phyloP scores from a whole-genome alignment of 2,888 invertebrate species.

The Synergus japonicus region DNA sequence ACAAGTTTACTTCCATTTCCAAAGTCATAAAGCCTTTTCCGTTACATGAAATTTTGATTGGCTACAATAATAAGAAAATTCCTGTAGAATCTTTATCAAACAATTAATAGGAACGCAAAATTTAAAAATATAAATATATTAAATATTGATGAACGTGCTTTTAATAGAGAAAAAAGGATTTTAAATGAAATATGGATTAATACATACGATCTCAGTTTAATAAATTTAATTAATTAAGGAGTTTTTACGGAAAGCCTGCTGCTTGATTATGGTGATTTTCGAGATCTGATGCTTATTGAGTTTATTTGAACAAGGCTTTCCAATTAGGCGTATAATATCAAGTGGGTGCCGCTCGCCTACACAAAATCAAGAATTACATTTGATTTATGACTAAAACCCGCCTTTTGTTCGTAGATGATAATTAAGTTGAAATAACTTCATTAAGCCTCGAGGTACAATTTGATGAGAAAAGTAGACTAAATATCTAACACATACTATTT shows the following conservation, averaged over 20 bases:
- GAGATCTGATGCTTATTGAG: conserved; percentile 13
- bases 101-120: background rate
- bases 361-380: conserved; percentile 12
- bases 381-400: conserved; percentile 28
- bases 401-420: conserved; percentile 7
- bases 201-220: background rate
- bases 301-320: conserved; percentile 32
- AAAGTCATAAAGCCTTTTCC: background rate
- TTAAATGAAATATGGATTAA: too few relatives aligned
- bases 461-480: background rate
- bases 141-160: too few relatives aligned
- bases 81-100: background rate
- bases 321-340: conserved; percentile 30
- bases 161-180: too few relatives aligned
- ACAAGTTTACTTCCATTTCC: background rate
- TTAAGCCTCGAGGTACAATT: background rate
- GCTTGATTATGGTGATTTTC: conserved; percentile 23
- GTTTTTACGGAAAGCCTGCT: background rate
- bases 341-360: conserved; percentile 24
- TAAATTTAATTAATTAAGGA: background rate
- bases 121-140: background rate
- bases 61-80: background rate
- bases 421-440: conserved; percentile 15
- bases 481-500: background rate
- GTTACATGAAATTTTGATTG: background rate